A percentile compares a stretch with the other conserved stretches of the same genome.
Evolutionary conservation across 1,140 invertebrate genomes (phyloP).

Genomic region (Drosophila persimilis): DNA sequence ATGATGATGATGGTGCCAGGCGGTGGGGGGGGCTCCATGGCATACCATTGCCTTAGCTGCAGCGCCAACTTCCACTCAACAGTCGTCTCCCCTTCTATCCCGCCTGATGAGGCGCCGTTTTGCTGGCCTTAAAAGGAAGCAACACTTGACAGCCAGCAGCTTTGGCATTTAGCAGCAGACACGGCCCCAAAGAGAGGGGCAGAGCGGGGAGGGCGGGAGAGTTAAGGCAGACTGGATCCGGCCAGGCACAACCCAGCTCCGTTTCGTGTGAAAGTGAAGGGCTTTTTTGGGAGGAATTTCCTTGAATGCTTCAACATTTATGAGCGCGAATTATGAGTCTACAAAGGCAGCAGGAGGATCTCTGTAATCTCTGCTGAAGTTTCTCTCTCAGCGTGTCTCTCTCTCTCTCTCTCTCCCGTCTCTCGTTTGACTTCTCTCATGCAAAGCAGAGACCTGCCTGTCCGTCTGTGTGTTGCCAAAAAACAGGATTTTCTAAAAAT

Average conservation of each 20-base stretch:
- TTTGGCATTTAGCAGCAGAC: conserved; percentile 62
- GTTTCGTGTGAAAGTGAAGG: conserved; percentile 71
- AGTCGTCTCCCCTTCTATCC: not conserved
- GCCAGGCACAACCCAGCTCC: conserved; percentile 3
- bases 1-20: conserved; percentile 18
- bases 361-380: conserved; percentile 27
- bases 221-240: conserved; percentile 22
- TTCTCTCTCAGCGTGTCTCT: not conserved
- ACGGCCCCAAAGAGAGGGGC: conserved; percentile 11
- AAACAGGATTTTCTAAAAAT: conserved; percentile 83
- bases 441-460: conserved; percentile 53
- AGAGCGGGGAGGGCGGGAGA: conserved; percentile 8
- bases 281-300: conserved; percentile 34
- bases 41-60: conserved; percentile 33
- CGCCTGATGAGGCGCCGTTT: conserved; percentile 49
- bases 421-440: conserved; percentile 29
- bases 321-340: conserved; percentile 54
- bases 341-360: conserved; percentile 21
- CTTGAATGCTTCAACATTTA: conserved; percentile 30
- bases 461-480: conserved; percentile 56
- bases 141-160: conserved; percentile 58
- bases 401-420: conserved; percentile 3
- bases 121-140: conserved; percentile 61
- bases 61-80: conserved; percentile 30
- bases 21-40: not conserved